Conservation (phyloP, 2,888 invertebrate genomes). For the Caenorhabditis plicata region DNA sequence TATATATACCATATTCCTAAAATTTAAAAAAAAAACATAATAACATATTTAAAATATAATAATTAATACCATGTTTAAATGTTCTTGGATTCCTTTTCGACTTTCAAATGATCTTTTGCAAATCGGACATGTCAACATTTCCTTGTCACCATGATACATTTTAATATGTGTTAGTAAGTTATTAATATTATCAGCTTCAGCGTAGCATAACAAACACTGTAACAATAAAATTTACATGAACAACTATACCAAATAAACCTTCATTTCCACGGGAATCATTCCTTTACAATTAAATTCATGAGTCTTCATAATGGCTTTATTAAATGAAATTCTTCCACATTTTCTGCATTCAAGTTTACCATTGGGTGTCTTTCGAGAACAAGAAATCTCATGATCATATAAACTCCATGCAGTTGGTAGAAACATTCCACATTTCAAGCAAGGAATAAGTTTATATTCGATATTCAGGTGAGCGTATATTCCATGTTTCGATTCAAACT, state of each 20-base stretch:
- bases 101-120: not conserved
- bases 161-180: not conserved
- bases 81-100: not conserved
- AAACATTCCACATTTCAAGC: slow-evolving; percentile 1
- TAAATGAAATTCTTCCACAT: not conserved
- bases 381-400: not conserved
- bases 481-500: not conserved
- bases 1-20: not conserved
- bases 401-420: not conserved
- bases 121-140: slow-evolving; percentile 1
- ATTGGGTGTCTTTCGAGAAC: not conserved
- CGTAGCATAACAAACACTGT: not conserved
- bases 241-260: no score
- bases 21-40: no score
- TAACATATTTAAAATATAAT: no score
- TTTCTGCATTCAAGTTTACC: not conserved
- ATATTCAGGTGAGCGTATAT: not conserved
- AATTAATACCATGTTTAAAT: no score
- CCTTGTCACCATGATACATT: not conserved
- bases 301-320: not conserved
- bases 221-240: no score
- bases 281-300: not conserved
- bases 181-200: not conserved
- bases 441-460: slow-evolving; percentile 1
- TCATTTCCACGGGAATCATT: no score